Evolutionary conservation across 2,113 vertebrate species (phyloP).

Genomic region (Holacanthus passer): DNA sequence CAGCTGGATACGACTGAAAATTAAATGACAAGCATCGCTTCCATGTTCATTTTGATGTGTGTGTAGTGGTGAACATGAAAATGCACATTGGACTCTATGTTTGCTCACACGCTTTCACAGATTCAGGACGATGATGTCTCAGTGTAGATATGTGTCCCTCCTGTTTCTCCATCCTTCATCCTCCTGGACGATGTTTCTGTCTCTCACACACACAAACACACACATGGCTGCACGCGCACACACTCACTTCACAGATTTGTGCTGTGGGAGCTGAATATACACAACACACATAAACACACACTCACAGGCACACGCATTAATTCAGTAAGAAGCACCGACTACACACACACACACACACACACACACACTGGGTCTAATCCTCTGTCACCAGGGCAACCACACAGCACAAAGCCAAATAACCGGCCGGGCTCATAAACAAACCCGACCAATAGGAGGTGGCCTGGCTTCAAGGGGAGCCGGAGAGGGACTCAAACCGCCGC

Average conservation of each 20-base stretch:
- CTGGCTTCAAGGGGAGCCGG: background rate
- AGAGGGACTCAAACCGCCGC: background rate
- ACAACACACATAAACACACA: background rate
- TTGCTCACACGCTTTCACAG: too few relatives aligned
- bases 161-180: too few relatives aligned
- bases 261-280: background rate
- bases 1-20: too few relatives aligned
- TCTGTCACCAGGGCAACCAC: constrained; percentile 52
- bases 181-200: too few relatives aligned
- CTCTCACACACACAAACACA: too few relatives aligned
- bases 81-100: too few relatives aligned
- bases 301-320: background rate
- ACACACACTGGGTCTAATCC: constrained; percentile 24
- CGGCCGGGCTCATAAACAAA: constrained; percentile 14
- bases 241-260: background rate
- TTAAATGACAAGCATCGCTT: too few relatives aligned
- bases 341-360: background rate
- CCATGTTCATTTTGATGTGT: too few relatives aligned
- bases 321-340: background rate
- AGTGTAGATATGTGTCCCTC: too few relatives aligned
- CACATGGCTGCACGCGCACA: background rate
- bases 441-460: constrained; percentile 28
- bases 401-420: constrained; percentile 27
- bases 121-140: too few relatives aligned
- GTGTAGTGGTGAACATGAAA: too few relatives aligned